Percentiles rank a stretch among this genome's conserved stretches.
Conservation (phyloP, 2,113 vertebrate species). For the Trinectes maculatus region DNA sequence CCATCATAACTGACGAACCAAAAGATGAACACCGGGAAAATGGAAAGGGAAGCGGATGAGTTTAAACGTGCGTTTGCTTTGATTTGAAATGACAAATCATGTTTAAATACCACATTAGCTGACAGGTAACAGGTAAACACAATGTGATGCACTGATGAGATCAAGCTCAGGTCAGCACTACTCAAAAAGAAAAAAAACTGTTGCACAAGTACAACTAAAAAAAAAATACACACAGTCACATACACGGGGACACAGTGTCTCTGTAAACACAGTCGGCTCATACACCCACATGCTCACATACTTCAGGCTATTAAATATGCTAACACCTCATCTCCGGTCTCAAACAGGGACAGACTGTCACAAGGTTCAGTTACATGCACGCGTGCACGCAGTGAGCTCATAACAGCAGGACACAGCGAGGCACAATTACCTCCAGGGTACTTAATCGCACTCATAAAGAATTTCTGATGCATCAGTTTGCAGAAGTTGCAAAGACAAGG, state of each 20-base stretch:
- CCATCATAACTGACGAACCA: not conserved
- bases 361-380: slow-evolving; percentile 39
- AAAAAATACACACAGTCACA: not conserved
- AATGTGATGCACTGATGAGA: slow-evolving; percentile 22
- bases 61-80: no score
- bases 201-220: not conserved
- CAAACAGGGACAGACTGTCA: slow-evolving; percentile 51
- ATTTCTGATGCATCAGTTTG: slow-evolving; percentile 59
- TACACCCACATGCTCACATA: slow-evolving; percentile 19
- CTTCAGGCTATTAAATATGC: slow-evolving; percentile 55
- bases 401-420: slow-evolving; percentile 37
- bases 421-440: slow-evolving; percentile 44
- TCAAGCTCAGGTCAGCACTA: not conserved
- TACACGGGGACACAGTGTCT: not conserved
- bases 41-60: no score
- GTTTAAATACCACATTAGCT: slow-evolving; percentile 17
- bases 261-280: not conserved
- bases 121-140: slow-evolving; percentile 30
- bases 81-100: no score
- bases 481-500: slow-evolving; percentile 61
- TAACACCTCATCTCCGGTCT: slow-evolving; percentile 58
- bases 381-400: slow-evolving; percentile 42
- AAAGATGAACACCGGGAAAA: no score
- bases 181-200: not conserved
- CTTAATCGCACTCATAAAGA: slow-evolving; percentile 49